Evolutionary conservation across 2,113 vertebrate species (phyloP), one percentile per base, ranked within the genome.

Genomic region (Chaetorhynchus papuensis): DNA sequence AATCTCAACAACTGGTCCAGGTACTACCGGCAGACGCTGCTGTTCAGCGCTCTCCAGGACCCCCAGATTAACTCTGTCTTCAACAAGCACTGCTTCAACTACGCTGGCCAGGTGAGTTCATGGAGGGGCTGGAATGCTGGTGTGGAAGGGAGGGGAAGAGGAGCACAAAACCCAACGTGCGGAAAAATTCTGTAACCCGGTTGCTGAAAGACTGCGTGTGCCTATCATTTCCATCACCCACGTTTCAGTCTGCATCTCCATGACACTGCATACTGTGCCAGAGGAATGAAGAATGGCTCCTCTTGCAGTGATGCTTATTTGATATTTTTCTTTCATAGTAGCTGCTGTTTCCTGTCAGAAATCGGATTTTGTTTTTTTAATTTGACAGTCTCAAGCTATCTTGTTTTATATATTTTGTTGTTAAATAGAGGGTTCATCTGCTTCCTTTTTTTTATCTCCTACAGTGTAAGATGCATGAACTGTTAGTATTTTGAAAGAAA

Each of bases 1-100:
- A 99, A 97, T 95, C 98, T 99, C 87, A 99, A 98, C 87, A 99
- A 98, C 96, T 99, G 99, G 99, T 97, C 98, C 63, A 97, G 86
- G 95, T 98, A 98, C 95, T 99, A 99, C 96, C 98, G 99, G 33
- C 99, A 99, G 98, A 99, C 99, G 0, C 96, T 99, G 95, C 97
- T 99, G 69, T 99, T 99, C 85, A 99, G 99, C 18, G 98, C 98
- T 44, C 96, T 99, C 68, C 99, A 99, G 94, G 98, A 99, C 42
- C 99, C 99, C 1, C 99, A 99, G 96, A 98, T 99, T 94, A 99
- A 99, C 96, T 99, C 98, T 44, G 93, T 99, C 96, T 98, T 99
- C 91, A 98, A 97, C 96, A 99, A 98, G 81, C 98, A 99, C 94
- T 99, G 99, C 54, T 92, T 98, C 95, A 99, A 99, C 96, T 98